Base-by-base conservation (phyloP, 2,113 vertebrate genomes). In the Oxygymnocypris stewartii region DNA sequence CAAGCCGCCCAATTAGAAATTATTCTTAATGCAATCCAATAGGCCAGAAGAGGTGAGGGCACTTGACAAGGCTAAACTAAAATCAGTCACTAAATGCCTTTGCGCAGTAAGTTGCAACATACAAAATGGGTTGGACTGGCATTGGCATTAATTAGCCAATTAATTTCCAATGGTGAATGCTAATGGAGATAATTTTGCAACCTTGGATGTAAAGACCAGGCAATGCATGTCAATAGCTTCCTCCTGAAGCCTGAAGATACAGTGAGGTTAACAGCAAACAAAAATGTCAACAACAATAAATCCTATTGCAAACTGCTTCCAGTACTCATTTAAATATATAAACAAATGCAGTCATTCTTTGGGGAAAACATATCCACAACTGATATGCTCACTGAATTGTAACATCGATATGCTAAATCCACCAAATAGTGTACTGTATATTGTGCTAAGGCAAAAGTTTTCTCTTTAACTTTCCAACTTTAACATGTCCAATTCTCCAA, bases 91-190 rank as follows among this genome's bases (percentile, higher is more conserved):
- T 49, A 74, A 74, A 80, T n/a, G 35, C 51, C 35, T 65, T 51
- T 77, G 54, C 84, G 84, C 14, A 88, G 84, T 80, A 86, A 87
- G 79, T 86, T 44, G 71, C 80, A 75, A 90, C 76, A 69, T 85
- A 89, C 88, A 85, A 90, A 90, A 79, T 59, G 79, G 88, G 90
- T 88, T 88, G 63, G 44, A 69, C 77, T 83, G 67, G 89, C 91
- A 92, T 89, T 83, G 67, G 89, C 91, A 92, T 89, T 89, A 91
- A 92, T 92, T 88, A 92, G 89, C 82, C 90, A 87, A 92, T 92
- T 91, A 91, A 69, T 86, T 90, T 90, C 88, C 16, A 4, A 84
- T 37, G 88, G 87, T 91, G 88, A 90, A 88, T 92, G 85, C 88
- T 92, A 93, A 92, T 90, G 87, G 76, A 87, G 84, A 84, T 92